These are phyloP conservation scores for Triplophysa rosa DNA, from an alignment of 2,113 vertebrate genomes.

Conservation along the genomic window DNA sequence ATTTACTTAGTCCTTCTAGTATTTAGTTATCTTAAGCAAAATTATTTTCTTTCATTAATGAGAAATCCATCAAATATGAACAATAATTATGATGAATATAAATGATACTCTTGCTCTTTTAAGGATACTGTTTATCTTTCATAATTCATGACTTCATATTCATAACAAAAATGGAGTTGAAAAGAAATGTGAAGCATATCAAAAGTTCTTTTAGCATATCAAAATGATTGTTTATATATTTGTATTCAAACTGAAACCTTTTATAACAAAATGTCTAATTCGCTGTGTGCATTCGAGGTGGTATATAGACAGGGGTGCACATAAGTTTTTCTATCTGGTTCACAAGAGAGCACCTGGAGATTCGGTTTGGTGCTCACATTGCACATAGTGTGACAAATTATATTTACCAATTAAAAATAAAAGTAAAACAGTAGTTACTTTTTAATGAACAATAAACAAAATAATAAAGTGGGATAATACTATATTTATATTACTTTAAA, in stretches of 20 bases:
- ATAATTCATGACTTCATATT: neutral
- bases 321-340: too few relatives aligned
- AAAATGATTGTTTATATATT: neutral
- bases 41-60: too few relatives aligned
- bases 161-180: neutral
- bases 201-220: neutral
- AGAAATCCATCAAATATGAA: neutral
- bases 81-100: neutral
- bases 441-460: too few relatives aligned
- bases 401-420: too few relatives aligned
- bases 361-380: too few relatives aligned
- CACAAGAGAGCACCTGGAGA: too few relatives aligned
- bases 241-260: neutral
- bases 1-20: neutral
- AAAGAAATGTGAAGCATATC: neutral
- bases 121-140: neutral
- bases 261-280: conserved; percentile 3
- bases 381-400: too few relatives aligned
- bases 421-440: too few relatives aligned
- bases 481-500: too few relatives aligned
- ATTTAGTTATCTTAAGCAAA: too few relatives aligned
- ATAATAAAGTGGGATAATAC: too few relatives aligned
- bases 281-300: conserved; percentile 12
- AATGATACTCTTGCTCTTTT: neutral
- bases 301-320: too few relatives aligned